Percentiles rank a stretch among this genome's conserved stretches.
Evolutionary conservation across 2,113 vertebrate genomes (phyloP).

Genomic region (Syngnathus typhle): DNA sequence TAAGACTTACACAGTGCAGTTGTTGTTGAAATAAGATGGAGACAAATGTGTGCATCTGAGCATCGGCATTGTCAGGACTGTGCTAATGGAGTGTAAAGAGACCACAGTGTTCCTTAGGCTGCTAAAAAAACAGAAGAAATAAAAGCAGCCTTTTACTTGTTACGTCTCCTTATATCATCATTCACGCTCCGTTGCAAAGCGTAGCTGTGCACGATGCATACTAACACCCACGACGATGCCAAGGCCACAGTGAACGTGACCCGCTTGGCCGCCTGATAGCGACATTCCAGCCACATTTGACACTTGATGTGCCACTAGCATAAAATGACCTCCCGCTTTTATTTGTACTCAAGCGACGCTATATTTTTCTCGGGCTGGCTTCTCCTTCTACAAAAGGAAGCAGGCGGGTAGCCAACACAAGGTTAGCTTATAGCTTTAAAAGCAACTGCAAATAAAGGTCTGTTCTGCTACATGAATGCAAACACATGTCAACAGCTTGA

Average conservation of each 20-base stretch:
- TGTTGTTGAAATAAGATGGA: neutral
- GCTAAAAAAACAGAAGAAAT: neutral
- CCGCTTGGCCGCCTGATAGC: neutral
- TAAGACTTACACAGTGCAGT: neutral
- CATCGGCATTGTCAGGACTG: neutral
- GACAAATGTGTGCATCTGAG: neutral
- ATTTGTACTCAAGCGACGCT: neutral
- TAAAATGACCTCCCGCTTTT: neutral
- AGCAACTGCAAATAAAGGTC: neutral
- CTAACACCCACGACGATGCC: too few species aligned
- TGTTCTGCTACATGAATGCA: neutral
- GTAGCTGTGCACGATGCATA: neutral
- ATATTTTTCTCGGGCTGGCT: neutral
- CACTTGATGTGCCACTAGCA: neutral
- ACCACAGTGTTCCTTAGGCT: neutral
- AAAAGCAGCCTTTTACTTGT: neutral
- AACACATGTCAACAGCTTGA: neutral
- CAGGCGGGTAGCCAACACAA: neutral
- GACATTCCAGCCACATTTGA: neutral
- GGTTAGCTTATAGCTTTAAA: neutral
- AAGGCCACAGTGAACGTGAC: neutral
- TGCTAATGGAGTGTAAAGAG: slow-evolving; percentile 2
- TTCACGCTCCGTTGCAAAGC: neutral
- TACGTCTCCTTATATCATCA: neutral
- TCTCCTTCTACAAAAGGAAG: neutral